phyloP scores from a whole-genome alignment of 2,888 invertebrate genomes.

The Reticulitermes lucifugus region DNA sequence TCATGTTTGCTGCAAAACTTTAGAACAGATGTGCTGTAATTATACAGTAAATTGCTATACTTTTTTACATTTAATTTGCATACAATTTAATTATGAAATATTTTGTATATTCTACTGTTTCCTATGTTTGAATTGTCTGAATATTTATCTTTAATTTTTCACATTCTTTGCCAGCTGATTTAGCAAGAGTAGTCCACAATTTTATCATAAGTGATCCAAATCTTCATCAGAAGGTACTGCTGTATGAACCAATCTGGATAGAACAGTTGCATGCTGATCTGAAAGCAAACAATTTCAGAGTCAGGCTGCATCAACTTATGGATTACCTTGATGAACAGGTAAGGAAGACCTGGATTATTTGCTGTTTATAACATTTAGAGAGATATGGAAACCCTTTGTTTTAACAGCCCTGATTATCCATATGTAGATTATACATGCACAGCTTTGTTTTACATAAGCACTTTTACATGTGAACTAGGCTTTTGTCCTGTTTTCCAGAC shows the following conservation, averaged over 20 bases:
- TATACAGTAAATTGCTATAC: too few species aligned
- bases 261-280: slow-evolving; percentile 63
- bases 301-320: slow-evolving; percentile 63
- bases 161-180: slow-evolving; percentile 5
- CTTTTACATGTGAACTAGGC: too few species aligned
- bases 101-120: not conserved
- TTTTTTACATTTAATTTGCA: too few species aligned
- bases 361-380: too few species aligned
- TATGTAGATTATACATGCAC: too few species aligned
- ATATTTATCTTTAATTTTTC: not conserved
- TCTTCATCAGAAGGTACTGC: slow-evolving; percentile 64
- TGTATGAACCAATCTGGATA: slow-evolving; percentile 66
- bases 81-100: not conserved
- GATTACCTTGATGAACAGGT: slow-evolving; percentile 68
- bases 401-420: too few species aligned
- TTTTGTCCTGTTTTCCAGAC: too few species aligned
- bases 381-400: too few species aligned
- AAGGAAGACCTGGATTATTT: slow-evolving; percentile 22
- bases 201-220: slow-evolving; percentile 61
- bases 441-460: too few species aligned
- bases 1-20: too few species aligned
- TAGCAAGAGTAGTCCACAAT: slow-evolving; percentile 55
- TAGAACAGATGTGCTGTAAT: too few species aligned
- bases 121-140: not conserved
- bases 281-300: slow-evolving; percentile 63